Evolutionary conservation across 2,888 invertebrate species (phyloP).

Genomic region (Cremastinae sp.): DNA sequence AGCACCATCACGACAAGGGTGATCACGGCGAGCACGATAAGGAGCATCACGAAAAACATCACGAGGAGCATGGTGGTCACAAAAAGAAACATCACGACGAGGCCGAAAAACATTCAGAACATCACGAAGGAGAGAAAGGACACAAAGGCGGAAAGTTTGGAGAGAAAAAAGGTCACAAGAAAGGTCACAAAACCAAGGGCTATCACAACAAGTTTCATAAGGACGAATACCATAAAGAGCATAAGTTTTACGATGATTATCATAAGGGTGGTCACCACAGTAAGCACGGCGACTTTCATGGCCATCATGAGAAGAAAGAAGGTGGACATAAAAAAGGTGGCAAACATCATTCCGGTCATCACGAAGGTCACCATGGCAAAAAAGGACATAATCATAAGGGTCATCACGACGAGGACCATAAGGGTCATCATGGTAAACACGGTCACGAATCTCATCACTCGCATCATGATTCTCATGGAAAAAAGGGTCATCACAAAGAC

Average conservation of each 20-base stretch:
- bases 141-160: slow-evolving; percentile 91
- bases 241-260: slow-evolving; percentile 88
- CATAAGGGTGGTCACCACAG: slow-evolving; percentile 86
- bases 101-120: slow-evolving; percentile 83
- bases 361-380: slow-evolving; percentile 84
- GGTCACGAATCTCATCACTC: slow-evolving; percentile 85
- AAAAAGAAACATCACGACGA: slow-evolving; percentile 85
- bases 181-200: slow-evolving; percentile 90
- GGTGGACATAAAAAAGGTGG: slow-evolving; percentile 86
- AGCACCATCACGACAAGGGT: slow-evolving; percentile 87
- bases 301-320: slow-evolving; percentile 84
- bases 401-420: slow-evolving; percentile 85
- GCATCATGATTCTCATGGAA: slow-evolving; percentile 83
- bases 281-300: slow-evolving; percentile 86
- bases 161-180: slow-evolving; percentile 92
- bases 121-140: slow-evolving; percentile 87
- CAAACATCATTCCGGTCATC: slow-evolving; percentile 84
- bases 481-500: slow-evolving; percentile 83
- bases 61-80: slow-evolving; percentile 84
- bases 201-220: slow-evolving; percentile 93
- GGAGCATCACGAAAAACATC: slow-evolving; percentile 83
- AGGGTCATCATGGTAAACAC: slow-evolving; percentile 83
- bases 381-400: slow-evolving; percentile 86
- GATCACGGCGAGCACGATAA: slow-evolving; percentile 84
- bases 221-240: slow-evolving; percentile 86